Evolutionary conservation across 2,888 invertebrate genomes (phyloP).

Genomic region (Eueremaeus valkanovi): DNA sequence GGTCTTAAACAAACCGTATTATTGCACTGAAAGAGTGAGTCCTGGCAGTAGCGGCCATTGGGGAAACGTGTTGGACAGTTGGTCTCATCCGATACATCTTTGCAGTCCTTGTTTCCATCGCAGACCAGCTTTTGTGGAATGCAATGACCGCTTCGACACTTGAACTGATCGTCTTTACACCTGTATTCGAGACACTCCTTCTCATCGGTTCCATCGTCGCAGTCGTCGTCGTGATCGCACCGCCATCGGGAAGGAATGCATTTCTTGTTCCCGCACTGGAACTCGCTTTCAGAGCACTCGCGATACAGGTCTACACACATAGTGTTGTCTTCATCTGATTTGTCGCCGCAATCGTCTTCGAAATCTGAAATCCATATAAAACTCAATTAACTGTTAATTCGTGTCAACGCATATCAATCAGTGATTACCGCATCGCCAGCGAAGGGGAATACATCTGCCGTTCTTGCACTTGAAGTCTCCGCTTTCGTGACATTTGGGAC

Average conservation of each 20-base stretch:
- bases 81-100: conserved; percentile 82
- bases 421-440: conserved; percentile 74
- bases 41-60: conserved; percentile 80
- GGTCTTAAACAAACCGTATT: conserved; percentile 88
- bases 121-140: conserved; percentile 81
- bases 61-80: conserved; percentile 84
- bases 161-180: conserved; percentile 86
- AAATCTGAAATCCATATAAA: conserved; percentile 58
- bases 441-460: conserved; percentile 74
- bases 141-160: conserved; percentile 87
- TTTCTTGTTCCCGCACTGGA: conserved; percentile 78
- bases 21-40: conserved; percentile 82
- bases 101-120: conserved; percentile 82
- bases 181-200: conserved; percentile 73
- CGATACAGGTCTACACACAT: conserved; percentile 78
- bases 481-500: conserved; percentile 77
- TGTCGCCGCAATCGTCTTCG: conserved; percentile 92
- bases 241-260: conserved; percentile 89
- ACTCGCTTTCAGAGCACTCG: conserved; percentile 89
- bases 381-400: too few relatives aligned
- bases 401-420: not conserved
- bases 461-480: conserved; percentile 92
- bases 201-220: conserved; percentile 64
- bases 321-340: conserved; percentile 77
- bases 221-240: conserved; percentile 70